These are phyloP conservation scores for Aphrophora alni DNA, from an alignment of 2,888 invertebrate genomes.

Conservation along the genomic window DNA sequence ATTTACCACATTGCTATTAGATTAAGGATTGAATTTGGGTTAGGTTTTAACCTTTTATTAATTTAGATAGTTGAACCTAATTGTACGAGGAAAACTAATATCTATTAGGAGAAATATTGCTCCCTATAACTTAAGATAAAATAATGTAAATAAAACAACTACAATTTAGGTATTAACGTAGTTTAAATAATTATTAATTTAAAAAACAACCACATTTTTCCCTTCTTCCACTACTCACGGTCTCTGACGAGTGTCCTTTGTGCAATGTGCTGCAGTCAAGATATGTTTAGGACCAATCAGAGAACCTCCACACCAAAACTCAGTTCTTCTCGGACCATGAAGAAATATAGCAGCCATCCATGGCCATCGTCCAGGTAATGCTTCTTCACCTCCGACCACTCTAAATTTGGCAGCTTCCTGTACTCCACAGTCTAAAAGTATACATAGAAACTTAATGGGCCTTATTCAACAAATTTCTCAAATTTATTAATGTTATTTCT, in stretches of 20 bases:
- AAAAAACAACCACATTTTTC: not conserved
- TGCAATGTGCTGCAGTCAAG: constrained; percentile 57
- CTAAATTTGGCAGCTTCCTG: constrained; percentile 83
- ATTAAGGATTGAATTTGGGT: too few relatives aligned
- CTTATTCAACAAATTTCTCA: not conserved
- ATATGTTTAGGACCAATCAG: constrained; percentile 51
- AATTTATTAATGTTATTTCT: too few relatives aligned
- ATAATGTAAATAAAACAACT: too few relatives aligned
- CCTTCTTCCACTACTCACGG: constrained; percentile 63
- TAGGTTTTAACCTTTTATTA: too few relatives aligned
- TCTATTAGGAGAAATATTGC: too few relatives aligned
- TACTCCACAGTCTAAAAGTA: constrained; percentile 75
- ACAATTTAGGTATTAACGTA: too few relatives aligned
- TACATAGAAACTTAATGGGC: too few relatives aligned
- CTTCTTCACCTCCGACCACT: constrained; percentile 89
- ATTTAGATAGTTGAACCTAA: too few relatives aligned
- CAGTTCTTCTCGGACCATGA: constrained; percentile 74
- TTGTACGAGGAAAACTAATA: too few relatives aligned
- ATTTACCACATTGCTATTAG: too few relatives aligned
- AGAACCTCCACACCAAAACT: constrained; percentile 53
- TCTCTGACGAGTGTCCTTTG: constrained; percentile 85
- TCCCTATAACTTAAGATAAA: too few relatives aligned
- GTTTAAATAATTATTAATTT: too few relatives aligned
- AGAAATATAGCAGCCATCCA: constrained; percentile 97
- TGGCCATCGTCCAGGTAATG: constrained; percentile 88